phyloP scores from a whole-genome alignment of 2,888 invertebrate genomes.

The Pseudococcus viburni region DNA sequence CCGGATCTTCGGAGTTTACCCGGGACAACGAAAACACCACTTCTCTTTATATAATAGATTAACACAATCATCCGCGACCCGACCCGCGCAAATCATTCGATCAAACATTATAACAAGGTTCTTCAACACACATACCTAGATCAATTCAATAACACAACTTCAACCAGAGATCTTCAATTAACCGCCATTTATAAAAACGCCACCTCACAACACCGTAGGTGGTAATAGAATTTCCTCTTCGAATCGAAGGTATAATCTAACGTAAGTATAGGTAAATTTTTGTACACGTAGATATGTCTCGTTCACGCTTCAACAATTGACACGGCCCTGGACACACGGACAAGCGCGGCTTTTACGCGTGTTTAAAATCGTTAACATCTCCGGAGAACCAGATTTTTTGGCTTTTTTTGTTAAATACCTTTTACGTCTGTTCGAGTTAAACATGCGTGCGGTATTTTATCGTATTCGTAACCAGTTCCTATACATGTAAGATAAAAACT shows the following conservation, averaged over 20 bases:
- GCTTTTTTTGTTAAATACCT: slow-evolving; percentile 17
- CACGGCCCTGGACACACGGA: slow-evolving; percentile 1
- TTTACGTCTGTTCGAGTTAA: background rate
- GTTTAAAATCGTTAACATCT: slow-evolving; percentile 35
- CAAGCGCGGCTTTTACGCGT: background rate
- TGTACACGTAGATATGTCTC: background rate
- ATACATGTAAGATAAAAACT: background rate
- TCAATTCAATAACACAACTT: background rate
- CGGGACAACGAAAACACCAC: too few species aligned
- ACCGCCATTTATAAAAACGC: background rate
- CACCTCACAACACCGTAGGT: background rate
- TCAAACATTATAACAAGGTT: too few species aligned
- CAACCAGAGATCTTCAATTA: background rate
- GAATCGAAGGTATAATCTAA: background rate
- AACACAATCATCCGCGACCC: too few species aligned
- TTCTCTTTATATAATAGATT: too few species aligned
- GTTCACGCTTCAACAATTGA: slow-evolving; percentile 36
- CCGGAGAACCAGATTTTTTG: slow-evolving; percentile 17
- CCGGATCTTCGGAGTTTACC: too few species aligned
- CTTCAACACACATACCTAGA: too few species aligned
- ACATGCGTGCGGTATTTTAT: slow-evolving; percentile 10
- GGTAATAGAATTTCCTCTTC: background rate
- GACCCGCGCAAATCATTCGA: too few species aligned
- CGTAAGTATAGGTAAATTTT: background rate
- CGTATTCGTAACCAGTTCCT: slow-evolving; percentile 1